These are phyloP conservation scores for Automeris io DNA, from an alignment of 2,888 invertebrate species.

Conservation along the genomic window DNA sequence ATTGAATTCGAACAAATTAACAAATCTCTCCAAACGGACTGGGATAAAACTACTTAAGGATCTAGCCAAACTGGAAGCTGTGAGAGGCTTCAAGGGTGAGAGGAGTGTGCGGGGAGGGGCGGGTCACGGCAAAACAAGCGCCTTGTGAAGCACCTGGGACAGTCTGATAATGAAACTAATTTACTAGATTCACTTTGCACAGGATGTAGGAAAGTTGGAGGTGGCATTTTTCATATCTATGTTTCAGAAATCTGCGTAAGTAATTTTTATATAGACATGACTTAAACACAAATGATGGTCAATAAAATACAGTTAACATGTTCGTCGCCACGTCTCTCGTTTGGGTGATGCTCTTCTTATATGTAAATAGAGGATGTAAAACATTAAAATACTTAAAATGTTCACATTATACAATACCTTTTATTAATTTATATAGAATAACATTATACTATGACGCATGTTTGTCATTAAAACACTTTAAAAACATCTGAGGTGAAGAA, in stretches of 20 bases:
- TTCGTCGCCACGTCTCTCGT: no score
- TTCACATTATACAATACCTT: no score
- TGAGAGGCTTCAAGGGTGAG: slow-evolving; percentile 17
- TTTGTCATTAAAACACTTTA: no score
- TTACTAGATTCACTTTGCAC: slow-evolving; percentile 34
- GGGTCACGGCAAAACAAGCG: slow-evolving; percentile 22
- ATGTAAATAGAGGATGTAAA: no score
- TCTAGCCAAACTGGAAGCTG: slow-evolving; percentile 37
- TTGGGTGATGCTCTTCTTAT: no score
- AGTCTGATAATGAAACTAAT: slow-evolving; percentile 47
- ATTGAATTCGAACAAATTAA: slow-evolving; percentile 14
- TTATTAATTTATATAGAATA: no score
- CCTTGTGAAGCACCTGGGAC: slow-evolving; percentile 40
- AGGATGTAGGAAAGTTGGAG: slow-evolving; percentile 15
- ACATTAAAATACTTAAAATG: no score
- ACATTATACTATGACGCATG: no score
- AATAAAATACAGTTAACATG: no score
- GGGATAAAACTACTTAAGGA: slow-evolving; percentile 31
- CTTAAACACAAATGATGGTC: no score
- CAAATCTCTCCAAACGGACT: slow-evolving; percentile 22
- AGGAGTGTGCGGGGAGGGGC: background rate
- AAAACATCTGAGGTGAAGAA: no score
- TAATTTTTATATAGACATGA: no score
- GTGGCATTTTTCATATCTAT: slow-evolving; percentile 11
- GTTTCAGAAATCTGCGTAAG: background rate